Evolutionary conservation across 2,888 invertebrate genomes (phyloP).

Genomic region (Drosophila peninsularis): DNA sequence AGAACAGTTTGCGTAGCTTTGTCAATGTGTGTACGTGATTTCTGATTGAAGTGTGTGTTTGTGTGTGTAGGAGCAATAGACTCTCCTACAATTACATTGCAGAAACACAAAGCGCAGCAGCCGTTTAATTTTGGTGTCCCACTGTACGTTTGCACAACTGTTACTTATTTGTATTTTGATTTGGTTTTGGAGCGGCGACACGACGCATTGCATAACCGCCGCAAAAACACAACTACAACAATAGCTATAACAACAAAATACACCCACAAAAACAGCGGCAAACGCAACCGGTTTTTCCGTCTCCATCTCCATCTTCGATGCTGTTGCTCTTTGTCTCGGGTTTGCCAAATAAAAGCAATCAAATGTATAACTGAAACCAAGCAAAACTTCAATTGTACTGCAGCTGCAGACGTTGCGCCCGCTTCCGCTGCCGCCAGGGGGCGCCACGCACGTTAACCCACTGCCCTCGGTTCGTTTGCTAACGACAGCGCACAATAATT

Average conservation of each 20-base stretch:
- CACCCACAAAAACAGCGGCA: constrained; percentile 60
- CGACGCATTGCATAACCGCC: constrained; percentile 70
- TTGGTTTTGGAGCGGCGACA: constrained; percentile 61
- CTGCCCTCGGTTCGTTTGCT: constrained; percentile 58
- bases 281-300: constrained; percentile 57
- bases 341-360: constrained; percentile 58
- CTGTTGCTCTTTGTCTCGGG: constrained; percentile 36
- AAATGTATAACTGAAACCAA: constrained; percentile 53
- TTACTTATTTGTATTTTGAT: constrained; percentile 34
- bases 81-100: constrained; percentile 34
- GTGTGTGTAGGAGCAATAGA: neutral
- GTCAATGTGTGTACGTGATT: constrained; percentile 11
- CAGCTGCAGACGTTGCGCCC: constrained; percentile 33
- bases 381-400: constrained; percentile 58
- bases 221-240: constrained; percentile 10
- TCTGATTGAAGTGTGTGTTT: neutral
- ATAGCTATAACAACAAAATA: constrained; percentile 50
- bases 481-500: constrained; percentile 46
- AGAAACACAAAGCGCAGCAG: constrained; percentile 43
- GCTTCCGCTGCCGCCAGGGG: constrained; percentile 37
- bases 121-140: constrained; percentile 23
- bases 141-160: constrained; percentile 52
- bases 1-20: constrained; percentile 36
- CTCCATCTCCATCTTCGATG: constrained; percentile 14
- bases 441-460: constrained; percentile 68